Base-by-base conservation (phyloP, 2,888 invertebrate genomes). In the Meandrusa payeni region DNA sequence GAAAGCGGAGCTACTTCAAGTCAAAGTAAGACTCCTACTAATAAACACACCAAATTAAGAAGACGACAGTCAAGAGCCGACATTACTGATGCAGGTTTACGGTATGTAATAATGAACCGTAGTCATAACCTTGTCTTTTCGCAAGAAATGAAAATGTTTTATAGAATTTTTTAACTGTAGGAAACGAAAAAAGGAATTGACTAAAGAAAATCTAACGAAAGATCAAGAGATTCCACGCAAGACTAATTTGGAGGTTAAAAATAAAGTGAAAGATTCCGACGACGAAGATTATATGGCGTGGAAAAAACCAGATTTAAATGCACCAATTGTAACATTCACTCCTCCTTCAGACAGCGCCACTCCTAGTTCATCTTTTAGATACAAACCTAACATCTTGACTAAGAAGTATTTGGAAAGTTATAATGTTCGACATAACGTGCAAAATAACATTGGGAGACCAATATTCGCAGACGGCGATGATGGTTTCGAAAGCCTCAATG, bases 401-500 rank as follows among this genome's bases (percentile, higher is more conserved):
- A 83, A 79, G 55, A 87, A 81, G 53, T 79, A 81, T 49, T 57
- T 87, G 42, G 85, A 86, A 60, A 79, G 71, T n/a, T 82, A 83
- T 44, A 85, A 85, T 45, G 72, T 81, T 6, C 58, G 76, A 43
- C 77, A 78, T 42, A 70, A 69, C 38, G 59, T 68, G 28, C 65
- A 69, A 42, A 57, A 63, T 15, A 69, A 68, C 26, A 55, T 66
- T 23, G 63, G 69, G 0, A 65, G 69, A 59, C 68, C 73, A 0
- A 62, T 70, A 37, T 69, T 83, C 28, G 80, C 81, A 15, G 89
- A 89, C 46, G 88, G 94, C 65, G 95, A 95, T 64, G 95, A 95
- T 64, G 95, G 95, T 6, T 95, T 95, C 61, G 95, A 95, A 79
- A 95, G 95, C 69, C 88, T 95, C 4, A 95, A 94, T 59, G 94